Evolutionary conservation across 2,888 invertebrate genomes (phyloP).

Genomic region (Drosophila greeni): DNA sequence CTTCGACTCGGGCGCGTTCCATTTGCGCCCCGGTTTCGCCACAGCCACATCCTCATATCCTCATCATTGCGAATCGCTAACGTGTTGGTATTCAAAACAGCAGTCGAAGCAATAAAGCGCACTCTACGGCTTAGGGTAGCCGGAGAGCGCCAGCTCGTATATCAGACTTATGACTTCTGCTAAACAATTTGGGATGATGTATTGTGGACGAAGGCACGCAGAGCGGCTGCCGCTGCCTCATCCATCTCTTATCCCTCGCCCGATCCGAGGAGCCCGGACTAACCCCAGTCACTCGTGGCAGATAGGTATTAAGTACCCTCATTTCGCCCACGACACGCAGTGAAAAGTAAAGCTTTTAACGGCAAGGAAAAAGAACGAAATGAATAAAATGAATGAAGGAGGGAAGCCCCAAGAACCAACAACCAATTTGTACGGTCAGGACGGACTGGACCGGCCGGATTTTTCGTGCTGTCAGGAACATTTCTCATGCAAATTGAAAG

Average conservation of each 20-base stretch:
- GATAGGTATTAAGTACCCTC: constrained; percentile 73
- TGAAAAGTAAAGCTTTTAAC: constrained; percentile 66
- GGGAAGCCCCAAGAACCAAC: constrained; percentile 52
- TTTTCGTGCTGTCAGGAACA: constrained; percentile 51
- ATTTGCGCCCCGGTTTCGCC: constrained; percentile 29
- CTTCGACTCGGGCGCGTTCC: constrained; percentile 23
- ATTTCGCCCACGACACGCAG: constrained; percentile 70
- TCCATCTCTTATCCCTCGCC: constrained; percentile 8
- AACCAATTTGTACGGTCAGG: constrained; percentile 64
- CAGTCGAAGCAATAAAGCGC: constrained; percentile 74
- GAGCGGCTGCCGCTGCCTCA: not conserved
- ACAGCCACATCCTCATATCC: not conserved
- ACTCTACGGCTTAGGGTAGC: constrained; percentile 55
- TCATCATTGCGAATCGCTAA: constrained; percentile 29
- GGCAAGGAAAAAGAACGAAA: constrained; percentile 28
- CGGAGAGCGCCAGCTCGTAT: constrained; percentile 61
- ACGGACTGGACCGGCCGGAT: constrained; percentile 21
- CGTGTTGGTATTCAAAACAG: constrained; percentile 75
- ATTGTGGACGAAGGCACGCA: constrained; percentile 10
- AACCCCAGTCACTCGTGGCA: constrained; percentile 31
- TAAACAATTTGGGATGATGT: constrained; percentile 36
- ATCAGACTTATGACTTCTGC: constrained; percentile 63
- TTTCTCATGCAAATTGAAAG: constrained; percentile 62
- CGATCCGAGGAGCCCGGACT: not conserved
- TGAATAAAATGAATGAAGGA: constrained; percentile 21